Evolutionary conservation across 2,797 vertebrate species (phyloP).

Genomic region (Rhabdophis nuchalis): DNA sequence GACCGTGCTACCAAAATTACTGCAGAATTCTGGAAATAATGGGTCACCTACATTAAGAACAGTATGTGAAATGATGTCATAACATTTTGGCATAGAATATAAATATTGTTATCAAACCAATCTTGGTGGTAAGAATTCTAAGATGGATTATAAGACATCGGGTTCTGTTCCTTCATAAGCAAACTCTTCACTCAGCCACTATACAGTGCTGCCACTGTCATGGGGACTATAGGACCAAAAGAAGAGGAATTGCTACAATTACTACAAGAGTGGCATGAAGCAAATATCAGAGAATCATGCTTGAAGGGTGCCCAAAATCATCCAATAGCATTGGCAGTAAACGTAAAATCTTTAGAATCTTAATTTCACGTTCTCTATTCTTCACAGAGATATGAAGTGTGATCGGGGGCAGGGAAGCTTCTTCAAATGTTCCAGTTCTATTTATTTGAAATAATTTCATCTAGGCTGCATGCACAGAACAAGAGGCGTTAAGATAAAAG

Average conservation of each 20-base stretch:
- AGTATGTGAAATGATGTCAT: background rate
- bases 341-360: background rate
- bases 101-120: background rate
- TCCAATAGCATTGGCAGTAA: background rate
- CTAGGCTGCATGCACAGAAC: background rate
- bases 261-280: background rate
- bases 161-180: background rate
- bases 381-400: background rate
- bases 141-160: background rate
- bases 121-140: background rate
- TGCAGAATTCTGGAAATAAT: background rate
- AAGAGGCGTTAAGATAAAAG: background rate
- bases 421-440: background rate
- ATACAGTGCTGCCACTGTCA: background rate
- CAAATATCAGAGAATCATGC: background rate
- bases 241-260: background rate
- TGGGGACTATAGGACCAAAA: background rate
- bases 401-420: background rate
- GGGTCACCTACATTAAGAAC: background rate
- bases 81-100: background rate
- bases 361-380: background rate
- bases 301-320: background rate
- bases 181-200: background rate
- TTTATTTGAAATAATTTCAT: background rate
- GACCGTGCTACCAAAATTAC: background rate